Evolutionary conservation across 2,888 invertebrate species (phyloP), one percentile per base, ranked within the genome.

Genomic region (Xanthia togata): DNA sequence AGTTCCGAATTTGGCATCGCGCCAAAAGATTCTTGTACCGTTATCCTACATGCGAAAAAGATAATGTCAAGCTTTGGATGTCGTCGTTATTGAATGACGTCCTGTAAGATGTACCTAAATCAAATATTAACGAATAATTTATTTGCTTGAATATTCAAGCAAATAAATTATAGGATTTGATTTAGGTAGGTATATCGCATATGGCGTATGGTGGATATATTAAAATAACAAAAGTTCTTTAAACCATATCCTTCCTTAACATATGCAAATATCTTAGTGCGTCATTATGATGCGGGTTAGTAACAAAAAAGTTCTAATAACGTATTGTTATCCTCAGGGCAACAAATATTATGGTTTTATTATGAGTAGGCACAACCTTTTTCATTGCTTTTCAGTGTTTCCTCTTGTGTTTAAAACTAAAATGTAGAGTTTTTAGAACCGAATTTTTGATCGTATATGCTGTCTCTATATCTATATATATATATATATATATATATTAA

Each of bases 281-380:
- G 47, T 64, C 31, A 14, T 64, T 38, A 11, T n/a, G 59, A 53
- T 78, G 78, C 8, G 60, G 78, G 78, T 23, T 44, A 9, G 50
- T 53, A 63, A n/a, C 1, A 20, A 60, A 31, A 60, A 62, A 23
- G 5, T 11, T 60, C 11, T 11, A 11, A n/a, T 31, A 20, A 3
- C 26, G 31, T 63, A 20, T 62, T n/a, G 35, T 9, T 53, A 44
- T 44, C 35, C 20, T 47, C 17, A 26, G 5, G 5, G 8, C 2
- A 55, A 44, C 4, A 4, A 2, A 11, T 26, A 63, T 55, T 20
- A 44, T n/a, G 9, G 4, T 14, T 53, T 68, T 26, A n/a, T 63
- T 63, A 63, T 63, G n/a, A 63, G n/a, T 0, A n/a, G 62, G 38
- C 4, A n/a, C 14, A 63, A 17, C 1, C 17, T 9, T n/a, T 26